A percentile compares a stretch with the other conserved stretches of the same genome.
Evolutionary conservation across 2,888 invertebrate genomes (phyloP).

Genomic region (Thecophora atra): DNA sequence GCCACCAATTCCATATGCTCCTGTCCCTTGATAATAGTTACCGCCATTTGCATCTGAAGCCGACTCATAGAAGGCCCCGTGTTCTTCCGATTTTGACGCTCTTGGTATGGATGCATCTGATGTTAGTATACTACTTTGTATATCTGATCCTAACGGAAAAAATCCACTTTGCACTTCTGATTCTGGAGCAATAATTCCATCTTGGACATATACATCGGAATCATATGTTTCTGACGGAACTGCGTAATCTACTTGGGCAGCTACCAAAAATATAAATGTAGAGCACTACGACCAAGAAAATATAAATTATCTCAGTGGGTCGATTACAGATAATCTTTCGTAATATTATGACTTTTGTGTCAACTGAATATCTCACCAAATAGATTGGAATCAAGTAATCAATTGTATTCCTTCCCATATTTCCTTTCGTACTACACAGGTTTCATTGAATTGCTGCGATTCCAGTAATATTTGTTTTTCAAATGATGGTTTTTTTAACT

Average conservation of each 20-base stretch:
- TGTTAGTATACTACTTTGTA: too few relatives aligned
- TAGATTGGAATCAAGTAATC: neutral
- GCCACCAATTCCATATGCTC: neutral
- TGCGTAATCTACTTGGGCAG: slow-evolving; percentile 21
- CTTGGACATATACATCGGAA: neutral
- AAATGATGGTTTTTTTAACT: neutral
- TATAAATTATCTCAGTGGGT: neutral
- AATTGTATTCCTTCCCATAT: neutral
- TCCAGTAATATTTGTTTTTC: neutral
- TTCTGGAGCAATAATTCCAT: neutral
- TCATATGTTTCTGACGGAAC: neutral
- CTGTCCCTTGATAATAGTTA: neutral
- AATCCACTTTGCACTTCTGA: neutral
- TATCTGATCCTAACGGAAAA: neutral
- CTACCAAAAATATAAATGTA: neutral
- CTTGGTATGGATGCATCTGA: neutral
- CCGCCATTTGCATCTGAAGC: neutral
- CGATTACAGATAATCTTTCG: too few relatives aligned
- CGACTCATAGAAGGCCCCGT: neutral
- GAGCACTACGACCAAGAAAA: neutral
- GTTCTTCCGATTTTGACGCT: neutral
- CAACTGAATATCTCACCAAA: neutral
- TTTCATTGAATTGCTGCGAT: neutral
- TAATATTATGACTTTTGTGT: neutral
- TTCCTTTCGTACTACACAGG: neutral